These are phyloP conservation scores for Rhopalosiphum padi DNA, from an alignment of 1,140 invertebrate species.

Conservation along the genomic window DNA sequence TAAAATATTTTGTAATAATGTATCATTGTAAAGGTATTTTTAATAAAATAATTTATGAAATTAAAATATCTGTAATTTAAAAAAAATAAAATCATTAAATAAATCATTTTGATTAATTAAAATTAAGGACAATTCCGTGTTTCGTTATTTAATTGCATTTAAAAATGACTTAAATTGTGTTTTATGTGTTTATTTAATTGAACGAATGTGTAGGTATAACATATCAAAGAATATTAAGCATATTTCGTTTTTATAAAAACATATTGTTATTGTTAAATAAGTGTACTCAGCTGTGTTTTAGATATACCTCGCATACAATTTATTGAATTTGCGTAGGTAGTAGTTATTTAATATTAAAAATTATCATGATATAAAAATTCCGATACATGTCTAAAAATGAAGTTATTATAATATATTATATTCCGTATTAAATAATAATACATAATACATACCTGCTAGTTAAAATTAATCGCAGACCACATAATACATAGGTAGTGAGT, in stretches of 20 bases:
- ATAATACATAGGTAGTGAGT: neutral
- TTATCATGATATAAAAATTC: neutral
- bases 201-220: neutral
- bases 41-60: neutral
- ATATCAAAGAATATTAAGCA: neutral
- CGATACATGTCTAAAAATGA: neutral
- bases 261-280: neutral
- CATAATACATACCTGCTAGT: neutral
- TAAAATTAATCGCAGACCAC: neutral
- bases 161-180: neutral
- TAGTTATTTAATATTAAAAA: neutral
- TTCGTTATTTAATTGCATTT: neutral
- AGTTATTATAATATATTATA: neutral
- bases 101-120: neutral
- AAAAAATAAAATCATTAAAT: neutral
- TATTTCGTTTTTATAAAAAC: neutral
- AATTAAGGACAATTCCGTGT: neutral
- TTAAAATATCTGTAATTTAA: neutral
- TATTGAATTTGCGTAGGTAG: neutral
- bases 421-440: neutral
- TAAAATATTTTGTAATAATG: neutral
- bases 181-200: neutral
- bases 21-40: neutral
- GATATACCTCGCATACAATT: neutral
- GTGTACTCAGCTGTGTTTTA: slow-evolving; percentile 12